These are phyloP conservation scores for Clavelina lepadiformis DNA, from an alignment of 23 tunicate species.

Conservation along the genomic window DNA sequence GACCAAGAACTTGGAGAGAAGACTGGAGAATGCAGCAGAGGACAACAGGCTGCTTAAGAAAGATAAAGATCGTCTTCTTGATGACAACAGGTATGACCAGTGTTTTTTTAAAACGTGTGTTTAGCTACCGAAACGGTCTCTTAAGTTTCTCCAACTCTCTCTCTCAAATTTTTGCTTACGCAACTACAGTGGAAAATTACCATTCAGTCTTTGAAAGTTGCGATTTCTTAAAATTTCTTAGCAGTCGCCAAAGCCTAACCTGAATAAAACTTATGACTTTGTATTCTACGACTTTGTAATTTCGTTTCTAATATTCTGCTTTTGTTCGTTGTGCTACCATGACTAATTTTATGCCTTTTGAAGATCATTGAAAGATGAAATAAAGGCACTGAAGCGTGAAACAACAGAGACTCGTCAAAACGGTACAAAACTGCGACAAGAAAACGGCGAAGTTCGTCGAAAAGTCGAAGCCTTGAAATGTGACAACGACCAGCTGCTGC, in stretches of 20 bases:
- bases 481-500: conserved; percentile 28
- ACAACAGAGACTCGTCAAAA: conserved; percentile 66
- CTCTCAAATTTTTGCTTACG: too few species aligned
- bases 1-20: conserved; percentile 56
- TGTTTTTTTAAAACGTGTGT: too few species aligned
- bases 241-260: too few species aligned
- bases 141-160: too few species aligned
- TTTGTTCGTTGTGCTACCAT: too few species aligned
- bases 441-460: conserved; percentile 39
- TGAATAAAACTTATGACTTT: too few species aligned
- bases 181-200: too few species aligned
- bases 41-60: conserved; percentile 63
- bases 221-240: too few species aligned
- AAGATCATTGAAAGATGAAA: conserved; percentile 46
- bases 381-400: conserved; percentile 60
- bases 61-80: conserved; percentile 43
- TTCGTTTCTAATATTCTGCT: too few species aligned
- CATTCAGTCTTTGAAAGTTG: too few species aligned
- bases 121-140: too few species aligned
- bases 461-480: conserved; percentile 32
- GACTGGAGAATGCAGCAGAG: conserved; percentile 61
- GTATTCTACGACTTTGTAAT: too few species aligned
- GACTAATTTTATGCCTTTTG: background rate
- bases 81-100: conserved; percentile 76
- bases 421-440: conserved; percentile 57